phyloP scores from a whole-genome alignment of 2,113 vertebrate genomes.

The Nothobranchius furzeri region DNA sequence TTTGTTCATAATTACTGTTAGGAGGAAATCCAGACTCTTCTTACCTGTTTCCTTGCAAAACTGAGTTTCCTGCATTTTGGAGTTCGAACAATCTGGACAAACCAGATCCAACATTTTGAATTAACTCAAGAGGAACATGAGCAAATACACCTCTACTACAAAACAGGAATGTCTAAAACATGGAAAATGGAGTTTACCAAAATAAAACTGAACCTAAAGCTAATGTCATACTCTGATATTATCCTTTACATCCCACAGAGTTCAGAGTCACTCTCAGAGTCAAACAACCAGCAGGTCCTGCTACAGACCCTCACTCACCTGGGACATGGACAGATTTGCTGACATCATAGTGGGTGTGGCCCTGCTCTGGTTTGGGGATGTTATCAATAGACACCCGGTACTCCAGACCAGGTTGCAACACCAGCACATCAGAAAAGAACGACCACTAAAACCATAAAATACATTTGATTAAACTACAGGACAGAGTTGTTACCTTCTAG shows the following conservation, averaged over 20 bases:
- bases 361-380: constrained; percentile 73
- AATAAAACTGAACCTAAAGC: no score
- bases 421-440: constrained; percentile 67
- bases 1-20: neutral
- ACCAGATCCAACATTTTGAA: constrained; percentile 1
- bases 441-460: constrained; percentile 71
- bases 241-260: no score
- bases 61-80: constrained; percentile 51
- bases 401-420: constrained; percentile 59
- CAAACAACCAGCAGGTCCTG: neutral
- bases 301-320: constrained; percentile 48
- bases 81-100: constrained; percentile 60
- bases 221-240: no score
- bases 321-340: constrained; percentile 28
- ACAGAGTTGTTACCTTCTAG: no score
- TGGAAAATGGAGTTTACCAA: no score
- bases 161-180: no score
- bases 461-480: no score
- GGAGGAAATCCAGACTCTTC: neutral
- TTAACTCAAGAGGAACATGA: neutral
- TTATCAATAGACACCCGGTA: constrained; percentile 74
- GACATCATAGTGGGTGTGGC: constrained; percentile 57
- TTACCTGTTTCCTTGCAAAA: constrained; percentile 71
- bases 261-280: no score
- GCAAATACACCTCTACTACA: no score